Evolutionary conservation across 2,113 vertebrate genomes (phyloP), one percentile per base, ranked within the genome.

Genomic region (Brachyistius frenatus): DNA sequence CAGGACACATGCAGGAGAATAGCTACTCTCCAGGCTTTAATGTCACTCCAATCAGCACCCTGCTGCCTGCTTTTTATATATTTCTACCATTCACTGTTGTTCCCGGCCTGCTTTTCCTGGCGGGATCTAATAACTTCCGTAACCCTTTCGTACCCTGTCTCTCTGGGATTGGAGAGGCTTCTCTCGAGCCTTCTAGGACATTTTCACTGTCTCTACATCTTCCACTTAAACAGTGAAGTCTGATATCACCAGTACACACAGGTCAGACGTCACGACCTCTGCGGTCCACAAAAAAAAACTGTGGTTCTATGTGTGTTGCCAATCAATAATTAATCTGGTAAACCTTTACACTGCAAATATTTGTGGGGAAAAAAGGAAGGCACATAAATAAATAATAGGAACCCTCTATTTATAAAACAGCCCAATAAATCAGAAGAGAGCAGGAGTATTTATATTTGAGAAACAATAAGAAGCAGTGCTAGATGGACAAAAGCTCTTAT

Each of bases 301-400:
- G 37, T 10, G 39, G 56, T 60, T 55, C 53, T 56, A 4, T n/a
- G 31, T 73, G n/a, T 62, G 36, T 41, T 74, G 23, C 31, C 31
- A 14, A 82, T 90, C 37, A 81, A 90, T 88, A 74, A 83, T 86
- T 79, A 30, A 87, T 49, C 10, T 9, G 10, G 13, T 39, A 37
- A 60, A 70, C 71, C 23, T 76, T 76, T 66, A 74, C 66, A 82
- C 53, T 81, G 76, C 63, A 74, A 80, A 83, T 76, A 85, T 81
- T 85, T 73, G 66, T 72, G 14, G 11, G 23, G 39, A 58, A 49
- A 67, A 23, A 61, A 57, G 69, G 14, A 57, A 55, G 14, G 44
- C 37, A 8, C 41, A 76, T 86, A 44, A 73, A 86, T 85, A 62
- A 80, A 70, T 61, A 80, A 84, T 0, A 3, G 33, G 33, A 57